Evolutionary conservation across 1,140 invertebrate species (phyloP).

Genomic region (Trachelipus rathkii): DNA sequence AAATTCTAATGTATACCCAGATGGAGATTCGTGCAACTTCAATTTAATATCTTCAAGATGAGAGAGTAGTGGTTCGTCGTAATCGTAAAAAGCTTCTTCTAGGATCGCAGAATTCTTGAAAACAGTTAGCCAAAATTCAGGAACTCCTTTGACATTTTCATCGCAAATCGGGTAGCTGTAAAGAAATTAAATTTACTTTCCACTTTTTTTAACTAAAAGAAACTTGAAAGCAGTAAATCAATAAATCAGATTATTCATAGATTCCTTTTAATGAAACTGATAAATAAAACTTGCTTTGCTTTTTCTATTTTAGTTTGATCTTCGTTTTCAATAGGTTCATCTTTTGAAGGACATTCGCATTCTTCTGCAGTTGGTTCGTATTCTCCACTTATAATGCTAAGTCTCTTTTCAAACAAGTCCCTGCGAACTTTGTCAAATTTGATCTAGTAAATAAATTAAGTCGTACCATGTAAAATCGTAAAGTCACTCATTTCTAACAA

Average conservation of each 20-base stretch:
- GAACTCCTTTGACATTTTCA: constrained; percentile 75
- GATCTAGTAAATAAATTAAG: constrained; percentile 26
- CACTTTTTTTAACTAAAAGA: not conserved
- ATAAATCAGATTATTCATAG: too few species aligned
- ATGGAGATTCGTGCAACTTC: constrained; percentile 60
- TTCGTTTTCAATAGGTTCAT: constrained; percentile 64
- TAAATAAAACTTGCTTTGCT: not conserved
- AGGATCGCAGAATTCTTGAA: constrained; percentile 92
- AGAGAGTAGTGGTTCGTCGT: constrained; percentile 92
- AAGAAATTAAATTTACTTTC: not conserved
- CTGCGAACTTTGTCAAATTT: constrained; percentile 41
- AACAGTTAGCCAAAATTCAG: constrained; percentile 94
- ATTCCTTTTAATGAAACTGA: too few species aligned
- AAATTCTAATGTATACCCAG: constrained; percentile 90
- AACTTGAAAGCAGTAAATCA: too few species aligned
- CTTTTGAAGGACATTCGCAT: constrained; percentile 72
- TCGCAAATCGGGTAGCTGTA: constrained; percentile 42
- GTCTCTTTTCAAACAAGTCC: constrained; percentile 59
- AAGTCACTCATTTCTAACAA: too few species aligned
- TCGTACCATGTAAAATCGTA: too few species aligned
- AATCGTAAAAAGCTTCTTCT: constrained; percentile 74
- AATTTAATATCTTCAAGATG: constrained; percentile 88
- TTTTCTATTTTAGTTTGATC: constrained; percentile 48
- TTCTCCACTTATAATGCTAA: constrained; percentile 43
- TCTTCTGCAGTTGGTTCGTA: constrained; percentile 86